phyloP scores from a whole-genome alignment of 2,797 vertebrate species.

The Alca torda region DNA sequence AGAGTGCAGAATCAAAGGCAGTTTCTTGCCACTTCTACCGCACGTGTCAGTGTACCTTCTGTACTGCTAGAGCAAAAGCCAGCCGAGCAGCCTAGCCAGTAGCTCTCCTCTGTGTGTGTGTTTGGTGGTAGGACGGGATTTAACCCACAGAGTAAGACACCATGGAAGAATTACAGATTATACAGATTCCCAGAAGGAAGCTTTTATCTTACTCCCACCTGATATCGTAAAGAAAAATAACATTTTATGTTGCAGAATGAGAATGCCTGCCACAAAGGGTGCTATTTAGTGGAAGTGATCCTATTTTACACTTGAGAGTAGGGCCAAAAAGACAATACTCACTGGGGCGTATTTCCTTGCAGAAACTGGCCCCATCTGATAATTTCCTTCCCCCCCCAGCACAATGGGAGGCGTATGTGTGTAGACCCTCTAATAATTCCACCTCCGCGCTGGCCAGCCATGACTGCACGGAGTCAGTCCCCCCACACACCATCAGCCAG shows the following conservation, averaged over 20 bases:
- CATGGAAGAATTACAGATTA: background rate
- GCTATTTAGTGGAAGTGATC: background rate
- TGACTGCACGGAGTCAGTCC: background rate
- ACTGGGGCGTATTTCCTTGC: background rate
- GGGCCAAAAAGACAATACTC: background rate
- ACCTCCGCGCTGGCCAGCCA: background rate
- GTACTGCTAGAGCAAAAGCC: background rate
- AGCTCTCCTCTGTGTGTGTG: background rate
- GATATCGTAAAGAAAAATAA: background rate
- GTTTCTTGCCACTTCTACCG: background rate
- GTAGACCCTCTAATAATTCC: background rate
- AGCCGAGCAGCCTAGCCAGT: background rate
- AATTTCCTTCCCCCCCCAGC: background rate
- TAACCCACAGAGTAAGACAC: background rate
- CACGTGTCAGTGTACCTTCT: background rate
- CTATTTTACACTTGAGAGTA: background rate
- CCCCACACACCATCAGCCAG: rapidly evolving
- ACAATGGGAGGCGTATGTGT: background rate
- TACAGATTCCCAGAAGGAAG: background rate
- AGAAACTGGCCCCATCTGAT: background rate
- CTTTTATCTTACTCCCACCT: background rate
- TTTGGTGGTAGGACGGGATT: background rate
- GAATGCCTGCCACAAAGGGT: background rate
- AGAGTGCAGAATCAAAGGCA: background rate
- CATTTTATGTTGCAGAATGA: background rate